Conservation (phyloP, 2,888 invertebrate species). For the Folsomia candida region DNA sequence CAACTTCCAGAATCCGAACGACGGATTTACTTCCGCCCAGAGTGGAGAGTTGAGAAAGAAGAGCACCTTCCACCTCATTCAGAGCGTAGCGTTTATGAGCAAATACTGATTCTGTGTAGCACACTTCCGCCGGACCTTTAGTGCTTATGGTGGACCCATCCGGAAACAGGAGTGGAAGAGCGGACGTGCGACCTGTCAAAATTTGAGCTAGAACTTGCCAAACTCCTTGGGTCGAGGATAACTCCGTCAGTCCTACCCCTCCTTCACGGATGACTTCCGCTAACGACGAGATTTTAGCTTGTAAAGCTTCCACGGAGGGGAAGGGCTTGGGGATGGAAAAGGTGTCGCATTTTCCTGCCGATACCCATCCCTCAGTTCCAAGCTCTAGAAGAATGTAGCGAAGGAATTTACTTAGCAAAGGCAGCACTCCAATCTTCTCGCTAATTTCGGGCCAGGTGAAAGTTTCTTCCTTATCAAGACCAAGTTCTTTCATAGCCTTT, state of each 20-base stretch:
- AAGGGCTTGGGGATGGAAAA: not conserved
- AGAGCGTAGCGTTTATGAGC: not conserved
- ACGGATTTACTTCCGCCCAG: not conserved
- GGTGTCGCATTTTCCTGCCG: not conserved
- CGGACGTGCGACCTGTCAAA: not conserved
- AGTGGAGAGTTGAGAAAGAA: not conserved
- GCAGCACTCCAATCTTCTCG: not conserved
- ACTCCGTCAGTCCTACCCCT: not conserved
- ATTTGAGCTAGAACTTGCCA: not conserved
- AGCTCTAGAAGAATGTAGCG: not conserved
- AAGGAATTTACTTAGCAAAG: not conserved
- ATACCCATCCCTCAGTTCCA: not conserved
- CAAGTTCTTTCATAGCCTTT: not conserved
- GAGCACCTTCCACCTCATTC: not conserved
- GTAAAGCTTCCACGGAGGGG: not conserved
- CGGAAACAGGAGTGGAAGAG: not conserved
- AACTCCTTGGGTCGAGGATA: not conserved
- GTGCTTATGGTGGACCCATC: not conserved
- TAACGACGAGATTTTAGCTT: not conserved
- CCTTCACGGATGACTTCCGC: not conserved
- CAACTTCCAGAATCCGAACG: constrained; percentile 25
- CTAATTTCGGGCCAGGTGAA: not conserved
- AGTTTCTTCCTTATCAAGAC: not conserved
- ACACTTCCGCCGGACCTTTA: not conserved
- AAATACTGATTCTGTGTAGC: not conserved